Evolutionary conservation across 2,797 vertebrate genomes (phyloP), one percentile per base, ranked within the genome.

Genomic region (Alosa sapidissima): DNA sequence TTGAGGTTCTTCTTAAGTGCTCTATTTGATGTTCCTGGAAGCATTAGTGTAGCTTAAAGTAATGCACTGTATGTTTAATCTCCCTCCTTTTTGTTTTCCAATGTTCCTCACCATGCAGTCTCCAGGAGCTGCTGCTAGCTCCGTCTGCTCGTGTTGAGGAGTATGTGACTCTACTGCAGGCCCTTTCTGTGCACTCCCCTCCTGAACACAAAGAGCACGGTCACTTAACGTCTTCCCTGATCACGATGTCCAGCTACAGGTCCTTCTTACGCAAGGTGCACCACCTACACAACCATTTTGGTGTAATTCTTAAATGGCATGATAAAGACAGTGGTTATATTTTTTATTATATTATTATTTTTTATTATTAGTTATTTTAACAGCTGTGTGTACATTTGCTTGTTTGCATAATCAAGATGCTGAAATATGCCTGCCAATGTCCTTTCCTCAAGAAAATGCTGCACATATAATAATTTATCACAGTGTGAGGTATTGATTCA

Each of bases 111-210:
- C 41, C 41, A 81, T 83, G 58, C 86, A 97, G 97, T 91, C 93
- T 98, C 1, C 96, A 96, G 81, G 97, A 97, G 91, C 91, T 98
- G 88, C 92, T 97, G 86, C 88, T 97, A 82, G 91, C 89, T 84
- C 97, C 96, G 0, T 91, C 92, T 33, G 93, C 87, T 87, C 95
- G 97, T 52, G 89, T 97, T 0, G 93, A 96, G 81, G 96, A 97
- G 85, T 98, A 98, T 4, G 85, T 94, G 83, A 91, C 91, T 55
- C 94, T 98, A 85, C 93, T 98, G 24, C 95, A 95, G 0, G 94
- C 94, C 24, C 88, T 97, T 87, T 91, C 89, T 24, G 88, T 94
- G n/a, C 94, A 97, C 88, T 96, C 96, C 5, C 91, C 91, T 52
- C 82, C 92, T 0, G 89, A 90, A 36, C 97, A 98, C 5, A 88